Conservation (phyloP, 2,888 invertebrate species). For the Lathronympha strigana region DNA sequence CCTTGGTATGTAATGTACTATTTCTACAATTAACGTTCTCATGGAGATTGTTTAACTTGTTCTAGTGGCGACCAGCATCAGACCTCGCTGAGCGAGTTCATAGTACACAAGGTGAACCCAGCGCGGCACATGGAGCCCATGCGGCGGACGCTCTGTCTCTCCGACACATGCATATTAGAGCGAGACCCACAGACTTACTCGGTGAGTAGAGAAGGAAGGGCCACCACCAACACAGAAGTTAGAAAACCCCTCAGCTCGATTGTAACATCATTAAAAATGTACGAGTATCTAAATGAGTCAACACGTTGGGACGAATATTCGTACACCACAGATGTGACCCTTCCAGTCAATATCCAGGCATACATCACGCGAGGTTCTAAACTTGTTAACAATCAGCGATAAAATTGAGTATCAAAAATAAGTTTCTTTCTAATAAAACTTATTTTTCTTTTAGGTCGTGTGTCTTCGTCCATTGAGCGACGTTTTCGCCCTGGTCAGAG, state of each 20-base stretch:
- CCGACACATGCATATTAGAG: conserved; percentile 97
- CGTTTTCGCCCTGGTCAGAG: conserved; percentile 95
- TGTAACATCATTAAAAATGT: no score
- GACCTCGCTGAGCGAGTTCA: conserved; percentile 98
- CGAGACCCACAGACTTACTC: conserved; percentile 98
- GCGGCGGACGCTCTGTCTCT: conserved; percentile 95
- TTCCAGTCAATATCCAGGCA: no score
- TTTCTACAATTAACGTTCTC: no score
- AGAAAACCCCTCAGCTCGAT: no score
- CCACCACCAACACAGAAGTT: no score
- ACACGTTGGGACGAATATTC: no score
- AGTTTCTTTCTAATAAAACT: background rate
- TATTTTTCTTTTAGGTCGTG: conserved; percentile 74
- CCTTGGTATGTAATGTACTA: no score
- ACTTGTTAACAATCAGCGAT: no score
- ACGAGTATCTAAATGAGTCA: no score
- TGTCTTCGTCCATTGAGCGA: conserved; percentile 92
- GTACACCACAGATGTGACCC: no score
- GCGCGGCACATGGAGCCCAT: conserved; percentile 93
- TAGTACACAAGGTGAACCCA: conserved; percentile 95
- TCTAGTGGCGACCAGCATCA: conserved; percentile 96
- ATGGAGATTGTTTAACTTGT: background rate
- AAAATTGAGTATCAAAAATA: no score
- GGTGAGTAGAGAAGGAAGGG: conserved; percentile 72
- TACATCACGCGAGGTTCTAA: no score